Base-by-base conservation (phyloP, 1,140 invertebrate genomes). In the Sesamia nonagrioides region DNA sequence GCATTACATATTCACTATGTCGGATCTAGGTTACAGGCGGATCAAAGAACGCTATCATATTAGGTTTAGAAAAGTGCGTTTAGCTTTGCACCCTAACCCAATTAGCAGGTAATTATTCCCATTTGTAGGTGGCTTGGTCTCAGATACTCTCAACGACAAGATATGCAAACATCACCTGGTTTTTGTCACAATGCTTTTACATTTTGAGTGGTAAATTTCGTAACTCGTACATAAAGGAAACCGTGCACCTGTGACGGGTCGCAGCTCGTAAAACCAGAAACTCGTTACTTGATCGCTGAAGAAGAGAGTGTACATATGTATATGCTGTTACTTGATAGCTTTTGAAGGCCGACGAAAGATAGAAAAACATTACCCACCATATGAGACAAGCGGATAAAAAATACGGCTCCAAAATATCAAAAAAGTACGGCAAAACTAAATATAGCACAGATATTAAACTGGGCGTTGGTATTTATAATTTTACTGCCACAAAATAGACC, bases 1-100 rank as follows among this genome's bases (percentile, higher is more conserved):
- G 15, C 40, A 63, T 61, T 63, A 75, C 54, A 21, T 60, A 60
- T 74, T 58, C 37, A 74, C 52, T 33, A 74, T 74, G 71, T 60
- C 8, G 71, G 40, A 54, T 56, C 35, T 37, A 56, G 52, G 48
- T 56, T 72, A 54, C 17, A 72, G n/a, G 35, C 52, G 50, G 52
- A 72, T 69, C 33, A 54, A 37, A 72, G n/a, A 69, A 50, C 45
- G 11, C 11, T 45, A 50, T 27, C 42, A 21, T 50, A 27, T 27
- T 27, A 21, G 42, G 13, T 48, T 69, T 18, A 69, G 0, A 45
- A 21, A 13, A 42, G 40, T 69, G 21, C 21, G 35, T 9, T 48
- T 69, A 69, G 27, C 45, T 27, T 48, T 69, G 7, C 9, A 50
- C 7, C 13, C 45, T 13, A 50, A 40, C 37, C 37, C 5, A 40